Base-by-base conservation (phyloP, 2,888 invertebrate genomes). In the Cremastobaeus sp. region DNA sequence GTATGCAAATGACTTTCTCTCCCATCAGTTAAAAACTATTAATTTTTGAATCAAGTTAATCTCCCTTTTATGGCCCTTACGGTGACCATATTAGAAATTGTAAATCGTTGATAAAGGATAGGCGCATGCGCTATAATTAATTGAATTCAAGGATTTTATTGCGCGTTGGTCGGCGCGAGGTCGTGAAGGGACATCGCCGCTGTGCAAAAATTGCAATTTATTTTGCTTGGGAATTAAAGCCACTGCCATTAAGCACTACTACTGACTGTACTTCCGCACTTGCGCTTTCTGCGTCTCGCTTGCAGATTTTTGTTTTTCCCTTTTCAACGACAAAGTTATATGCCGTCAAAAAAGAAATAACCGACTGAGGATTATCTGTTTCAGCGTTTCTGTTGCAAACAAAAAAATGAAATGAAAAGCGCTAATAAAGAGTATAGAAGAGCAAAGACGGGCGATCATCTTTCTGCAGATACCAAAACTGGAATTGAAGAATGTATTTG, bases 161-260 rank as follows among this genome's bases (percentile, higher is more conserved):
- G 72, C 66, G 59, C 64, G 48, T 54, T 65, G 60, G 50, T 60
- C 57, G 55, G 73, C 71, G 69, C 60, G 70, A 64, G 74, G 68
- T 75, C 68, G 72, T 17, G 64, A 59, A 60, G 65, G 64, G 71
- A 64, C 64, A 65, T 39, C 52, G 41, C 54, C 48, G 57, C 35
- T 62, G 65, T 74, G 76, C 74, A 81, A 81, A 75, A 82, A 80
- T 79, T 77, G 77, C 79, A 80, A 81, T 81, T 80, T 82, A 80
- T 79, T 80, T 78, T 77, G 73, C 79, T 77, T 77, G 66, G 72
- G 76, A 80, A 79, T 79, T 79, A 78, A 79, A 79, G 74, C 77
- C 54, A 52, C 50, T 62, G 60, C 69, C 71, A 66, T 72, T 72
- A 69, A 74, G 66, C 65, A 48, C 60, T 68, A 68, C 72, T 64